Base-by-base conservation (phyloP, 2,888 invertebrate genomes). In the Desoria tigrina region DNA sequence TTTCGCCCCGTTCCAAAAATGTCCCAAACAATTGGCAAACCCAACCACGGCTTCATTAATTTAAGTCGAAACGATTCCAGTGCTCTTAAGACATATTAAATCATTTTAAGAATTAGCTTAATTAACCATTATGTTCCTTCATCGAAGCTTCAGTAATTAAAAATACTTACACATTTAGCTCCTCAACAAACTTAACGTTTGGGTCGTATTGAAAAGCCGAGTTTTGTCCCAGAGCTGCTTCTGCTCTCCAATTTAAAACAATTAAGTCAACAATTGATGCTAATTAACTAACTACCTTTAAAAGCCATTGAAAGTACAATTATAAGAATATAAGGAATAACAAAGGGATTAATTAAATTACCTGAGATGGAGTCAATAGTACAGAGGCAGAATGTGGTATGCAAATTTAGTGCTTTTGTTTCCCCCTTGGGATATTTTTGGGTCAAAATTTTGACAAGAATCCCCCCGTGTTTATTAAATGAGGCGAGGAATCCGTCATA, bases 281-380 rank as follows among this genome's bases (percentile, higher is more conserved):
- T n/a, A n/a, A n/a, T n/a, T n/a, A n/a, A n/a, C n/a, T n/a, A n/a
- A n/a, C n/a, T n/a, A n/a, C n/a, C n/a, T n/a, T n/a, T n/a, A n/a
- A n/a, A n/a, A n/a, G n/a, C n/a, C n/a, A n/a, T n/a, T n/a, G n/a
- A n/a, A n/a, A n/a, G n/a, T n/a, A n/a, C n/a, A n/a, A n/a, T n/a
- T n/a, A n/a, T n/a, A n/a, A n/a, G n/a, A n/a, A n/a, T n/a, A n/a
- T n/a, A n/a, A n/a, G n/a, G n/a, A n/a, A n/a, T n/a, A n/a, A n/a
- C n/a, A n/a, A n/a, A n/a, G n/a, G n/a, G n/a, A n/a, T n/a, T n/a
- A n/a, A 24, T 18, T 3, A 27, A 28, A 2, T 55, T 55, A 32
- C 55, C 55, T 28, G 27, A 28, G 6, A 55, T 55, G n/a, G 28
- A 55, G 28, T 55, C 53, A 21, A 53, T 53, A 4, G 53, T 53